Evolutionary conservation across 2,797 vertebrate genomes (phyloP).

Genomic region (Acipenser oxyrinchus): DNA sequence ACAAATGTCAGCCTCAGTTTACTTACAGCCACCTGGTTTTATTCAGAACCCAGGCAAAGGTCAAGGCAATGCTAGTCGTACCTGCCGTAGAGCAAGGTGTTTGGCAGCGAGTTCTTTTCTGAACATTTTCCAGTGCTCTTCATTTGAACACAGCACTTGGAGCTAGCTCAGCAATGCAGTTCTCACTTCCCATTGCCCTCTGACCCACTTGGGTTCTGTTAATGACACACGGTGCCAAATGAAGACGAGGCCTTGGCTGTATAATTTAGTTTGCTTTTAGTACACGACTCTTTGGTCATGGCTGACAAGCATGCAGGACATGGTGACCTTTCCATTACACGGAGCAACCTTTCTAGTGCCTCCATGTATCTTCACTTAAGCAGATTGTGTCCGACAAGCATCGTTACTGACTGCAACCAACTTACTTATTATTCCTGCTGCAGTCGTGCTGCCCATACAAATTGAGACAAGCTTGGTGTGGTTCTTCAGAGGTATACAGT

Average conservation of each 20-base stretch:
- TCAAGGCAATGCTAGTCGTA: too few relatives aligned
- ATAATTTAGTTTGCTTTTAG: neutral
- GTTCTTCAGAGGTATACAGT: too few relatives aligned
- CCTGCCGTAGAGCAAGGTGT: too few relatives aligned
- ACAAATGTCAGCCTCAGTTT: too few relatives aligned
- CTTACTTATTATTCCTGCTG: too few relatives aligned
- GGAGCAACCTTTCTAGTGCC: neutral
- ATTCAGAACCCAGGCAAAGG: too few relatives aligned
- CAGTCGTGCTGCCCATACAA: too few relatives aligned
- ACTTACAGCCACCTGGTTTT: too few relatives aligned
- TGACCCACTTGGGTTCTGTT: constrained; percentile 1
- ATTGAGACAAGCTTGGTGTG: too few relatives aligned
- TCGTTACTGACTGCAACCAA: too few relatives aligned
- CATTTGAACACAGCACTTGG: neutral
- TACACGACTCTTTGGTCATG: neutral
- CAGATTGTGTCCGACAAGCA: neutral
- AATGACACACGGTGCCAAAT: too few relatives aligned
- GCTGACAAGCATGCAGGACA: neutral
- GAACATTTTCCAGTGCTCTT: neutral
- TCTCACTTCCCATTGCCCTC: neutral
- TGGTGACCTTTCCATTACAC: neutral
- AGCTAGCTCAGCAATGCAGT: neutral
- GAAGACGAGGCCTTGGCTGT: neutral
- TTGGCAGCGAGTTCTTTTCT: neutral
- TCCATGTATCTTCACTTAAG: neutral